Percentiles rank a stretch among this genome's conserved stretches.
Evolutionary conservation across 1,140 invertebrate genomes (phyloP).

Genomic region (Akabosia matsudoensis): DNA sequence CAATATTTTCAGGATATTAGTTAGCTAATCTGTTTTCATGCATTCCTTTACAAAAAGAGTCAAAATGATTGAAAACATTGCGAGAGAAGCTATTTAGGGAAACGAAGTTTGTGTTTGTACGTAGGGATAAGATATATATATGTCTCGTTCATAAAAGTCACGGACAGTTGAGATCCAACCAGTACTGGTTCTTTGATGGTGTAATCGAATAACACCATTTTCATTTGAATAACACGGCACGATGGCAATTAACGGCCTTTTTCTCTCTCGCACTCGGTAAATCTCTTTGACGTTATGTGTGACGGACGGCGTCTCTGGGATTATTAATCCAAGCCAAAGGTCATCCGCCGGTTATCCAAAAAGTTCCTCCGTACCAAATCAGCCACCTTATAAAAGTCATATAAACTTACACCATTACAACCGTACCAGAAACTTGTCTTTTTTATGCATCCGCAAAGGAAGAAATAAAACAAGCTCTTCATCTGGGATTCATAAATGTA

Average conservation of each 20-base stretch:
- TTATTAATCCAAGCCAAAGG: not conserved
- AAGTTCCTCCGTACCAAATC: not conserved
- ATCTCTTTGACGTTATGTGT: not conserved
- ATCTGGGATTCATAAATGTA: no score
- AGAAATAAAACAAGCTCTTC: no score
- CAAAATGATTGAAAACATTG: not conserved
- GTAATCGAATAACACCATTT: not conserved
- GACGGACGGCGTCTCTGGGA: not conserved
- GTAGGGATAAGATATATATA: no score
- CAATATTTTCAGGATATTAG: no score
- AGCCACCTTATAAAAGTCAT: no score
- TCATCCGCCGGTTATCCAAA: not conserved
- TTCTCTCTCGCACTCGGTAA: not conserved
- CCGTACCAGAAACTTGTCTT: no score
- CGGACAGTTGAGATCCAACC: not conserved
- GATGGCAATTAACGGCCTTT: constrained; percentile 9
- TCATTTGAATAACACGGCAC: not conserved
- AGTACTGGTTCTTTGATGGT: not conserved
- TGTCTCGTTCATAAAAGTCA: no score
- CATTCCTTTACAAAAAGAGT: not conserved
- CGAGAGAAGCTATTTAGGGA: not conserved
- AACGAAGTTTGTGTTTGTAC: not conserved
- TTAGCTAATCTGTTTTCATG: not conserved
- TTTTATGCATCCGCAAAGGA: no score
- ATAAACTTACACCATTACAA: no score